Evolutionary conservation across 2,113 vertebrate species (phyloP).

Genomic region (Pagrus major): DNA sequence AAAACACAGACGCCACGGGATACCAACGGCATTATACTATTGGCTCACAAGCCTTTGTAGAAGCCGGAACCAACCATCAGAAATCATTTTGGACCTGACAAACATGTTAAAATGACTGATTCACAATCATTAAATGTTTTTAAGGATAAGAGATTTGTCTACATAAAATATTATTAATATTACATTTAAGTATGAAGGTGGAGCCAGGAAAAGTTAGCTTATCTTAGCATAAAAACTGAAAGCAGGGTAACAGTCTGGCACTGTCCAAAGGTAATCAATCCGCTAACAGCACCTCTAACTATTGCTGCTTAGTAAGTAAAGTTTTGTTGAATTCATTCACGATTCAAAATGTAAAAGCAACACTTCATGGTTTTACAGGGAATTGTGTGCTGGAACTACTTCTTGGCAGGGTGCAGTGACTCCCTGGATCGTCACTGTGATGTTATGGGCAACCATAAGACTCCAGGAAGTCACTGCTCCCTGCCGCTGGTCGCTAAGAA

Average conservation of each 20-base stretch:
- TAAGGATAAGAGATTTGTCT: too few relatives aligned
- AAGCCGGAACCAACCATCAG: too few relatives aligned
- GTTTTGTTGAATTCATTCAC: not conserved
- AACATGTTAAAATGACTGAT: too few relatives aligned
- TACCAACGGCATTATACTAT: too few relatives aligned
- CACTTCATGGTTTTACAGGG: not conserved
- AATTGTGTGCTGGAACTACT: too few relatives aligned
- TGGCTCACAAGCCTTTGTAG: too few relatives aligned
- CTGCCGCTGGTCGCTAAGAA: not conserved
- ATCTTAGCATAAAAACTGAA: not conserved
- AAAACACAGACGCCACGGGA: too few relatives aligned
- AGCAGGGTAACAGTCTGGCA: not conserved
- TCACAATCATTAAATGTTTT: too few relatives aligned
- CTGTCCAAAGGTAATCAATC: not conserved
- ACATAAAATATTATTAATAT: too few relatives aligned
- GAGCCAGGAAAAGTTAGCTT: not conserved
- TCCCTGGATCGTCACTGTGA: not conserved
- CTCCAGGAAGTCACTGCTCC: not conserved
- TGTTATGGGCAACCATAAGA: not conserved
- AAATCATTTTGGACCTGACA: too few relatives aligned
- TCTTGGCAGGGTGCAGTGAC: too few relatives aligned
- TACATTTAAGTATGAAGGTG: not conserved
- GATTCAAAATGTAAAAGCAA: not conserved
- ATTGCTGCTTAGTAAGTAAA: not conserved
- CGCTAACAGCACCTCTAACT: too few relatives aligned